Base-by-base conservation (phyloP, 2,888 invertebrate species). In the Protonemura montana region DNA sequence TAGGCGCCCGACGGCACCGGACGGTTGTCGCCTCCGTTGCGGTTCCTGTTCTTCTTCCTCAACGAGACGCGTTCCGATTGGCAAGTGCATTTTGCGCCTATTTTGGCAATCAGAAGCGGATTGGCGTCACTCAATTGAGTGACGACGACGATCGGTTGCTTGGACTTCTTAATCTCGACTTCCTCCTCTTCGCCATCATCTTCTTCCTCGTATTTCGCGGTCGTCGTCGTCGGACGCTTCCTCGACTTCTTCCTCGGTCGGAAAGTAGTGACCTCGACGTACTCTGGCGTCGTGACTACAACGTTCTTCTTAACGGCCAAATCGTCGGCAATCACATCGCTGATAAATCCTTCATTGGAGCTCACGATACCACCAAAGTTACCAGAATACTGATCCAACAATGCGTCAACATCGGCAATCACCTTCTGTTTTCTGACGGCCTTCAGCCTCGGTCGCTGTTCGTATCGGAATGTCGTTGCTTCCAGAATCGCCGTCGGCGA, bases 61-160 rank as follows among this genome's bases (percentile, higher is more conserved):
- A 90, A 29, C 92, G 91, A 59, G 94, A 89, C 0, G 93, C 91
- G 27, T n/a, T 42, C 76, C 27, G 87, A 87, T 88, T 93, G 93
- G 89, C 95, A 96, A 86, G 95, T 95, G 88, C 95, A 96, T 85
- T 95, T 95, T 2, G 95, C 95, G 1, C 95, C 95, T 16, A 96
- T 91, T 91, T 96, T 96, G 77, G 94, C 93, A 0, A 95, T 93
- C 26, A 95, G 92, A 10, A 95, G 91, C 0, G 95, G 95, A 90
- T 95, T 95, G 88, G 95, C 94, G 88, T 95, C 95, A 89, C 95
- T 95, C 88, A 94, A 93, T 90, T 95, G 86, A 0, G 89, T 89
- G 7, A 90, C 89, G n/a, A 90, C 89, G 0, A 90, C 89, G n/a
- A 90, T 89, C 6, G 88, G 87, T 86, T 89, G 89, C 29, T 88